A percentile compares a stretch with the other conserved stretches of the same genome.
Conservation (phyloP, 1,140 invertebrate genomes). For the Drosophila pseudoananassae region DNA sequence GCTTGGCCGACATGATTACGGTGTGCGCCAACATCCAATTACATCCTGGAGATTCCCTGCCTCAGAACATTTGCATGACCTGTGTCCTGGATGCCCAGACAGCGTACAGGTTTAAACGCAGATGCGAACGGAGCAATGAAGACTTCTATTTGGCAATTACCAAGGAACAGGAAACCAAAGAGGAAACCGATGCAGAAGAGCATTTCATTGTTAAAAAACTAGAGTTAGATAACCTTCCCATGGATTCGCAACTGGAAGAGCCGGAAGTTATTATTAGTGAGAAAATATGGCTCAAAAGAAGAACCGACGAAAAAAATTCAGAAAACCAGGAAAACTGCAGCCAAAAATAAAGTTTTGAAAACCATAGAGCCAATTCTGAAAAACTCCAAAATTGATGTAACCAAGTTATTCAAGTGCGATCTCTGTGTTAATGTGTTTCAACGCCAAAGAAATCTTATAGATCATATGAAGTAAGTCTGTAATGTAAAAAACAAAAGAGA, state of each 20-base stretch:
- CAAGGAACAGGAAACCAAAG: not conserved
- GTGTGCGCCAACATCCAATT: slow-evolving; percentile 19
- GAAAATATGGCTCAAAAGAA: slow-evolving; percentile 2
- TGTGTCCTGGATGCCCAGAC: slow-evolving; percentile 26
- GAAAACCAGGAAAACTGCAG: not conserved
- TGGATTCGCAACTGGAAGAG: not conserved
- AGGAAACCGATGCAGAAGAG: not conserved
- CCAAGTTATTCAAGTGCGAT: slow-evolving; percentile 7
- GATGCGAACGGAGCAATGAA: slow-evolving; percentile 22
- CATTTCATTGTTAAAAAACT: not conserved
- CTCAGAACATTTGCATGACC: slow-evolving; percentile 34
- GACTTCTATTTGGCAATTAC: slow-evolving; percentile 12
- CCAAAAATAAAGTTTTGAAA: not conserved
- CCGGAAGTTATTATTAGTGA: not conserved
- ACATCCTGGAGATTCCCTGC: slow-evolving; percentile 9
- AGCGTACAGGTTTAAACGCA: slow-evolving; percentile 26
- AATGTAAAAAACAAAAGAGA: not conserved
- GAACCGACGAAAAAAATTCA: not conserved
- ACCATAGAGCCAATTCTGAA: not conserved
- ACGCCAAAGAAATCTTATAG: slow-evolving; percentile 6
- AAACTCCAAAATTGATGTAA: not conserved
- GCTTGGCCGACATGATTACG: slow-evolving; percentile 23
- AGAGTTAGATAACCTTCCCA: not conserved
- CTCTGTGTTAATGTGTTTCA: slow-evolving; percentile 13
- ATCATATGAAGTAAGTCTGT: slow-evolving; percentile 19